Base-by-base conservation (phyloP, 2,113 vertebrate species). In the Bostrychus sinensis region DNA sequence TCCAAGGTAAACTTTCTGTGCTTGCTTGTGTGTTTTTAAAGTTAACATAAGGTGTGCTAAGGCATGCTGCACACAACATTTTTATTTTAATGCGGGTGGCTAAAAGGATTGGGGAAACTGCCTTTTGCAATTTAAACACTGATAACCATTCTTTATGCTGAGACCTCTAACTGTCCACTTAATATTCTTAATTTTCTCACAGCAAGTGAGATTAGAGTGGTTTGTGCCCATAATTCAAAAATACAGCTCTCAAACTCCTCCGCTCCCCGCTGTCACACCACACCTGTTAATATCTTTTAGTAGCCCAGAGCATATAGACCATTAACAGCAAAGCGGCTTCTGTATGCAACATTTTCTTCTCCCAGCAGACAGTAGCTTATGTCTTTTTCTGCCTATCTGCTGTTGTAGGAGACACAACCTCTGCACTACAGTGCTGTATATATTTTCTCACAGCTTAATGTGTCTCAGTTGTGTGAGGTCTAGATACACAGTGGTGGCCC, bases 1-100 rank as follows among this genome's bases (percentile, higher is more conserved):
- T 99, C 88, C 97, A 99, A 96, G 97, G 97, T 99, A 96, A 86
- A 57, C 73, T 48, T 56, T 16, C 51, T 50, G 45, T 1, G 14
- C 8, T 55, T 43, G 43, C 13, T 14, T 59, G 17, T 48, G 53
- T 78, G 34, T 70, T 41, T 67, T 36, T 14, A 19, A 62, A 11
- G 37, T 65, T 65, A 30, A 10, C 14, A 70, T 51, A 54, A 22
- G 25, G 25, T 51, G 57, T 12, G 22, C n/a, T 0, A 50, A 61
- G 19, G n/a, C 22, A 42, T 48, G 61, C 61, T 37, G 41, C 11
- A 53, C 45, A 66, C 30, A 63, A 64, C 67, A 65, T 67, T 75
- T 70, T 39, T 7, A 22, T 14, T 68, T 50, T 14, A 38, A 58
- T n/a, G 13, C 1, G 9, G 17, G 57, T 32, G 26, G 41, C 60